These are phyloP conservation scores for Rhagonycha lutea DNA, from an alignment of 2,888 invertebrate species.

Conservation along the genomic window DNA sequence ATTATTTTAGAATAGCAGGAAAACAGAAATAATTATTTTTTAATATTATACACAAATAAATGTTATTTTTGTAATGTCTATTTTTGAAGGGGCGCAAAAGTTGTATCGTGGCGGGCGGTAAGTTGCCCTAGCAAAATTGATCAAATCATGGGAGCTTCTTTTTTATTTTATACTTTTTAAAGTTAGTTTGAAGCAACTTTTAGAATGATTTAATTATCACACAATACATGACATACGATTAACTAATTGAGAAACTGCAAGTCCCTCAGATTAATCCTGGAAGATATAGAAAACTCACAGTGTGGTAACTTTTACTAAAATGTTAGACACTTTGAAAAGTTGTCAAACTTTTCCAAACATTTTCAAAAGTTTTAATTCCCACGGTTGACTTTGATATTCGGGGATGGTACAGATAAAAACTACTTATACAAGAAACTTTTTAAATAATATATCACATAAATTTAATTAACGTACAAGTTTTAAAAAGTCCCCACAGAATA, in stretches of 20 bases:
- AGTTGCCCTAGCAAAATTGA: background rate
- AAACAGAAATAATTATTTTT: too few species aligned
- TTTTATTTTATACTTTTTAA: background rate
- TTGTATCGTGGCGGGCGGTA: background rate
- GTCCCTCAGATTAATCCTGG: background rate
- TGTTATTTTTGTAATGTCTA: too few species aligned
- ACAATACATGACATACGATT: background rate
- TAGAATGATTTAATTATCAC: background rate
- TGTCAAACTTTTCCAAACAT: slow-evolving; percentile 2
- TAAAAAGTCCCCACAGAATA: background rate
- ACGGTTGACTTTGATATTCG: slow-evolving; percentile 1
- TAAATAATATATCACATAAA: background rate
- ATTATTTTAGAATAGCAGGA: too few species aligned
- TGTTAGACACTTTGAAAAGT: slow-evolving; percentile 4
- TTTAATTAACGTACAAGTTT: background rate
- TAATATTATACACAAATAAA: too few species aligned
- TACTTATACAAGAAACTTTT: slow-evolving; percentile 2
- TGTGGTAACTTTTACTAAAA: slow-evolving; percentile 1
- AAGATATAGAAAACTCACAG: slow-evolving; percentile 1
- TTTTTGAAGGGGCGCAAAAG: background rate
- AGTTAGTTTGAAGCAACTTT: background rate
- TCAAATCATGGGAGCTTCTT: background rate
- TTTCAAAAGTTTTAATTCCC: slow-evolving; percentile 3
- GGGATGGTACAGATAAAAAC: slow-evolving; percentile 1
- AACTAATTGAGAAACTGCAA: background rate